Evolutionary conservation across 2,888 invertebrate genomes (phyloP).

Genomic region (Graphium colonna): DNA sequence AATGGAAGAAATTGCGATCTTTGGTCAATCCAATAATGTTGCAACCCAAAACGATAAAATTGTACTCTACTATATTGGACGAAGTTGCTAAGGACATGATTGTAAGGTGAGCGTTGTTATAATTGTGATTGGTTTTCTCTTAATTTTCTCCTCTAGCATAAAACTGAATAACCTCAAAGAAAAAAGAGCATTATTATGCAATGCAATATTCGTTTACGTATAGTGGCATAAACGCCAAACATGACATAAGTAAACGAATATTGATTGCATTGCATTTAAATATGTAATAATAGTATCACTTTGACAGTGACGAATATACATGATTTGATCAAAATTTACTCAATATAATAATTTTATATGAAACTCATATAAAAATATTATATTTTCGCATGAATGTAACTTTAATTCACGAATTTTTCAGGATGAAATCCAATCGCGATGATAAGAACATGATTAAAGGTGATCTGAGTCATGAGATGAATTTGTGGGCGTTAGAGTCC

Average conservation of each 20-base stretch:
- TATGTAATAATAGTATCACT: too few species aligned
- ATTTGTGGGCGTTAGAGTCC: conserved; percentile 83
- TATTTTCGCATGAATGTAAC: too few species aligned
- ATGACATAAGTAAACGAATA: not conserved
- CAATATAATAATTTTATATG: too few species aligned
- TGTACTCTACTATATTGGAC: conserved; percentile 82
- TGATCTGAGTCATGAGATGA: conserved; percentile 77
- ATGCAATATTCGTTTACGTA: too few species aligned
- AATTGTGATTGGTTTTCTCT: not conserved
- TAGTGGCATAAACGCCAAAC: too few species aligned
- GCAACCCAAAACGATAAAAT: conserved; percentile 84
- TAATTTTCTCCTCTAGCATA: too few species aligned
- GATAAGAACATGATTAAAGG: conserved; percentile 74
- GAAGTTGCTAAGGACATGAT: conserved; percentile 84
- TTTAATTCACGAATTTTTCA: conserved; percentile 39
- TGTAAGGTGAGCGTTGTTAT: conserved; percentile 62
- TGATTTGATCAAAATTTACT: too few species aligned
- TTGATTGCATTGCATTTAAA: too few species aligned
- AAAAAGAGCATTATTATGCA: not conserved
- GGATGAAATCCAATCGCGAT: conserved; percentile 74
- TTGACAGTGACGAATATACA: too few species aligned
- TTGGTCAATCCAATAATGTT: conserved; percentile 89
- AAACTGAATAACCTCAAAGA: too few species aligned
- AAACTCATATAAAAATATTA: too few species aligned
- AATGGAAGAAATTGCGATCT: conserved; percentile 87